Percentiles rank a stretch among this genome's conserved stretches.
phyloP scores from a whole-genome alignment of 2,797 vertebrate species.

The Alcedo quadribrachys region DNA sequence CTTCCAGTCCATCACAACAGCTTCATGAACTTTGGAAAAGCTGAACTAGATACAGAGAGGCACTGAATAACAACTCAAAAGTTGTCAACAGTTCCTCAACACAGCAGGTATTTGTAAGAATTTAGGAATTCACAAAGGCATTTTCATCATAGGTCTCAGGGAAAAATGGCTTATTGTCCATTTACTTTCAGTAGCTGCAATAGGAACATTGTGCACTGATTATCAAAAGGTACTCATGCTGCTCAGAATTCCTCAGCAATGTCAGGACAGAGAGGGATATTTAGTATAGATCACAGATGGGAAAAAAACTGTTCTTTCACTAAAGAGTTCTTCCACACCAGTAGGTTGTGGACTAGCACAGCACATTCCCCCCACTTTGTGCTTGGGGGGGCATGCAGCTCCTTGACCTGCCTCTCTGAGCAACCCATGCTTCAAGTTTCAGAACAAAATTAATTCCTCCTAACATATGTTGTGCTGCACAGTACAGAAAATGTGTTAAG shows the following conservation, averaged over 20 bases:
- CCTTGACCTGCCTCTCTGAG: not conserved
- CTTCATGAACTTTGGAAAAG: not conserved
- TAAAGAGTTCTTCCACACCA: not conserved
- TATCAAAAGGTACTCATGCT: not conserved
- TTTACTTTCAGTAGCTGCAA: not conserved
- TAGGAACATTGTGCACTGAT: not conserved
- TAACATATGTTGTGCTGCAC: not conserved
- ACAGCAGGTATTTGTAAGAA: not conserved
- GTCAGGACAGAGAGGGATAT: not conserved
- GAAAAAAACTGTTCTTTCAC: not conserved
- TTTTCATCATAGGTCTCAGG: not conserved
- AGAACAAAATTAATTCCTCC: not conserved
- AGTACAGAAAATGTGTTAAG: not conserved
- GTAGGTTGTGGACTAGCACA: not conserved
- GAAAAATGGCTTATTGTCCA: not conserved
- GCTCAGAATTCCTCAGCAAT: not conserved
- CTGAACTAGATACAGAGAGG: not conserved
- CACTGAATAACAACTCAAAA: not conserved
- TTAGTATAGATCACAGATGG: not conserved
- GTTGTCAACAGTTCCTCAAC: not conserved
- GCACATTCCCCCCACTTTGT: not conserved
- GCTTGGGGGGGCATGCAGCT: not conserved
- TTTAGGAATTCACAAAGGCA: not conserved
- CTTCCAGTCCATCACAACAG: slow-evolving; percentile 15
- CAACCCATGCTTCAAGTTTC: not conserved